phyloP scores from a whole-genome alignment of 2,113 vertebrate genomes.

The Macroglossus sobrinus region DNA sequence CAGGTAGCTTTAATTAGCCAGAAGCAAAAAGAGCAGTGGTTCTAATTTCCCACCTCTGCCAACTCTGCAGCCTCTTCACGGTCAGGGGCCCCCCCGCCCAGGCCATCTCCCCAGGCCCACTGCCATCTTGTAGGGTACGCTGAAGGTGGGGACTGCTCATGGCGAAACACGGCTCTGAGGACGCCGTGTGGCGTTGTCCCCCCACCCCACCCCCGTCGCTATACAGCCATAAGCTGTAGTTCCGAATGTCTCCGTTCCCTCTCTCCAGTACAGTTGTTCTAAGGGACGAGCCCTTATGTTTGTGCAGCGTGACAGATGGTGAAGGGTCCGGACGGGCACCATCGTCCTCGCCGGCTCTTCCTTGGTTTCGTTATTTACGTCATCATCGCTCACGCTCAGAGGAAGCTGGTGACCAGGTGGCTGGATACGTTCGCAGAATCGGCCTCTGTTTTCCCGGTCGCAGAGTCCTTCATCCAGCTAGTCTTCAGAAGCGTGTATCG shows the following conservation, averaged over 20 bases:
- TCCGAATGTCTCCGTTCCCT: not conserved
- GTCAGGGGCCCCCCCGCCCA: not conserved
- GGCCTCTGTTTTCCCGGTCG: not conserved
- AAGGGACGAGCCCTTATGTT: not conserved
- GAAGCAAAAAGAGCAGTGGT: not conserved
- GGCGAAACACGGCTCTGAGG: not conserved
- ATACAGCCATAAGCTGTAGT: not conserved
- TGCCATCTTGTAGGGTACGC: not conserved
- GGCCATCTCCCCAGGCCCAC: not conserved
- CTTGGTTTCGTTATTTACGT: not conserved
- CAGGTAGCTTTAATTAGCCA: not conserved
- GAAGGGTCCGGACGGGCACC: not conserved
- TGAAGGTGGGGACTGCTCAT: too few relatives aligned
- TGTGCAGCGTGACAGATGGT: not conserved
- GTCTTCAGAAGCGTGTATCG: not conserved
- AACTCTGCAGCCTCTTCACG: not conserved
- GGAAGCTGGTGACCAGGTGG: not conserved
- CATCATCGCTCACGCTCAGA: not conserved
- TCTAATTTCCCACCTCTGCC: not conserved
- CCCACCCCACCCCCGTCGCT: not conserved
- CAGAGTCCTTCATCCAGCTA: not conserved
- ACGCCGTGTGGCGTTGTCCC: not conserved
- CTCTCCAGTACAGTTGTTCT: not conserved
- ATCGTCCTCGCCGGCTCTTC: not conserved
- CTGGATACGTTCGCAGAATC: not conserved